Percentiles rank a stretch among this genome's conserved stretches.
Evolutionary conservation across 2,113 vertebrate species (phyloP).

Genomic region (Protobothrops flavoviridis): DNA sequence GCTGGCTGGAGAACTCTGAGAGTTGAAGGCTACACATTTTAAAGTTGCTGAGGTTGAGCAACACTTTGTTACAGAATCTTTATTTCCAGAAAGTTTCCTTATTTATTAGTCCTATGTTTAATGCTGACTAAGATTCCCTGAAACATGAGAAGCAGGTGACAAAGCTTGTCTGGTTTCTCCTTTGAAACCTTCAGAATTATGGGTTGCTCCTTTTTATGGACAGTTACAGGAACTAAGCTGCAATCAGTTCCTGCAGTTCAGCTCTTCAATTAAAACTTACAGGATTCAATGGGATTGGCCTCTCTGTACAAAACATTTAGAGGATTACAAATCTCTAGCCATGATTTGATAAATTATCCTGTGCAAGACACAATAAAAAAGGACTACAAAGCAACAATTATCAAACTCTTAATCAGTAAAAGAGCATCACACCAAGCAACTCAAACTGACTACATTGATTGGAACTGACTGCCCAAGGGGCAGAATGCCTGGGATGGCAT

Average conservation of each 20-base stretch:
- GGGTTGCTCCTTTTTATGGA: neutral
- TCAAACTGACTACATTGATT: neutral
- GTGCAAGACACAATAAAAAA: neutral
- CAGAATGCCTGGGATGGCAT: neutral
- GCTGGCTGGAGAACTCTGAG: neutral
- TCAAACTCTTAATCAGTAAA: neutral
- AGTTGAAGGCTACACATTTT: neutral
- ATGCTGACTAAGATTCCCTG: neutral
- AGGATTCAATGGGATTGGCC: neutral
- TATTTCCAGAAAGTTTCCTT: neutral
- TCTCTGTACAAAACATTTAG: neutral
- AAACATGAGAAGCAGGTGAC: neutral
- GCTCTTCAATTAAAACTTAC: neutral
- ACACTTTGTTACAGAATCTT: neutral
- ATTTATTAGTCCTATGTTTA: neutral
- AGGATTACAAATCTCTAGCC: neutral
- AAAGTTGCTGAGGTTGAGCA: neutral
- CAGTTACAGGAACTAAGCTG: neutral
- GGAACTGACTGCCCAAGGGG: neutral
- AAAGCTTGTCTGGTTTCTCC: neutral
- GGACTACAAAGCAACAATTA: neutral
- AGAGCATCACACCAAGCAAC: neutral
- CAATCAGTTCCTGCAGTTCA: neutral
- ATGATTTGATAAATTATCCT: neutral
- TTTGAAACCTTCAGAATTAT: neutral